Evolutionary conservation across 1,140 invertebrate genomes (phyloP).

Genomic region (Drosophila bocqueti): DNA sequence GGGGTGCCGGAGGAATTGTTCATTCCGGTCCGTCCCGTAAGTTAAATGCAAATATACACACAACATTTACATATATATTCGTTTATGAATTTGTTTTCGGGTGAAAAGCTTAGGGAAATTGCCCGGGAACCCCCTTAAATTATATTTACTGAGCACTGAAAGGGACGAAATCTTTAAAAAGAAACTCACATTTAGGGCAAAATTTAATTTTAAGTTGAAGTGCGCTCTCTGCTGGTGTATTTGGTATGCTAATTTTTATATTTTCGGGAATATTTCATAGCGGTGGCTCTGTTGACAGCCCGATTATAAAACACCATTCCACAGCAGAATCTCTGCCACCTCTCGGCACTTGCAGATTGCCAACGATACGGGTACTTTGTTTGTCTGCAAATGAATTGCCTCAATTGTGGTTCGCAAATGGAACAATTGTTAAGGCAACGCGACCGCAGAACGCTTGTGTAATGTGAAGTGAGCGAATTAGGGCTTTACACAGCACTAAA

Average conservation of each 20-base stretch:
- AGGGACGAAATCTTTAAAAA: constrained; percentile 13
- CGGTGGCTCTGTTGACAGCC: constrained; percentile 11
- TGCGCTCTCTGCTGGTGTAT: not conserved
- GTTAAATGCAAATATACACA: constrained; percentile 48
- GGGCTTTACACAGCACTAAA: not conserved
- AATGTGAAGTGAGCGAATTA: constrained; percentile 4
- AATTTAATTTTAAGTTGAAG: constrained; percentile 21
- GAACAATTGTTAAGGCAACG: constrained; percentile 1
- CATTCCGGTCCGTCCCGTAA: constrained; percentile 7
- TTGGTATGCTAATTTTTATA: constrained; percentile 36
- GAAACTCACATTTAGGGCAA: not conserved
- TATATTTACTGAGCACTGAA: constrained; percentile 22
- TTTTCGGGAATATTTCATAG: constrained; percentile 17
- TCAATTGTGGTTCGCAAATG: constrained; percentile 17
- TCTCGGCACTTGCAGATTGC: constrained; percentile 22
- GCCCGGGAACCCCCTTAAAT: constrained; percentile 5
- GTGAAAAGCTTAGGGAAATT: constrained; percentile 45
- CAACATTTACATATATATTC: constrained; percentile 61
- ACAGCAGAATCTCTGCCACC: constrained; percentile 1
- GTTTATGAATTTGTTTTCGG: constrained; percentile 55
- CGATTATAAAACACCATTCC: constrained; percentile 26
- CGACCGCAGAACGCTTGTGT: not conserved
- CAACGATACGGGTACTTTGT: constrained; percentile 17
- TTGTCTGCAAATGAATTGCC: constrained; percentile 14
- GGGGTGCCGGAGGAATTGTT: constrained; percentile 13